Evolutionary conservation across 2,113 vertebrate species (phyloP).

Genomic region (Alligator sinensis): DNA sequence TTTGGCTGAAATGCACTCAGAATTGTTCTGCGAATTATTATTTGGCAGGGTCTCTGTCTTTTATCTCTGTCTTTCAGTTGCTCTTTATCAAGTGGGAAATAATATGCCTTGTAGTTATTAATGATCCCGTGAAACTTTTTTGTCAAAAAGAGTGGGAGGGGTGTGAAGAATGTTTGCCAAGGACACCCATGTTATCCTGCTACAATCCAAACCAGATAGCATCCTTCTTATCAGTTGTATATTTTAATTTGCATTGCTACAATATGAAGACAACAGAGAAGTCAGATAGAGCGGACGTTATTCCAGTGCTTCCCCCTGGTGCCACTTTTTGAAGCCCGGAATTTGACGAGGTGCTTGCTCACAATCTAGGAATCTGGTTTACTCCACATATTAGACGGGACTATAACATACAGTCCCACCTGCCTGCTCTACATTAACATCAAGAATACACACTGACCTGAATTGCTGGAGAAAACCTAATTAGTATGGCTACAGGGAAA

Average conservation of each 20-base stretch:
- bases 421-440: slow-evolving; percentile 30
- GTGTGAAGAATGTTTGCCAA: slow-evolving; percentile 31
- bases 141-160: slow-evolving; percentile 12
- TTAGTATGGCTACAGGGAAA: slow-evolving; percentile 43
- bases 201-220: not conserved
- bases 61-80: slow-evolving; percentile 34
- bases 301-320: not conserved
- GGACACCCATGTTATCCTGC: not conserved
- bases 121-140: slow-evolving; percentile 21
- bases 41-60: slow-evolving; percentile 1
- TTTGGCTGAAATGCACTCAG: not conserved
- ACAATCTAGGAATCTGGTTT: not conserved
- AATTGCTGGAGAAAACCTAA: slow-evolving; percentile 53
- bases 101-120: slow-evolving; percentile 42
- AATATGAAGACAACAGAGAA: not conserved
- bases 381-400: not conserved
- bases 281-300: not conserved
- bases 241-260: not conserved
- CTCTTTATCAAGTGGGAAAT: slow-evolving; percentile 43
- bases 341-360: not conserved
- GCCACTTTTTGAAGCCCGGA: not conserved
- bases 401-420: not conserved
- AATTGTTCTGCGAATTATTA: slow-evolving; percentile 6
- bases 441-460: slow-evolving; percentile 42
- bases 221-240: not conserved